Conservation (phyloP, 2,113 vertebrate species). For the Rhegmatorhina hoffmannsi region DNA sequence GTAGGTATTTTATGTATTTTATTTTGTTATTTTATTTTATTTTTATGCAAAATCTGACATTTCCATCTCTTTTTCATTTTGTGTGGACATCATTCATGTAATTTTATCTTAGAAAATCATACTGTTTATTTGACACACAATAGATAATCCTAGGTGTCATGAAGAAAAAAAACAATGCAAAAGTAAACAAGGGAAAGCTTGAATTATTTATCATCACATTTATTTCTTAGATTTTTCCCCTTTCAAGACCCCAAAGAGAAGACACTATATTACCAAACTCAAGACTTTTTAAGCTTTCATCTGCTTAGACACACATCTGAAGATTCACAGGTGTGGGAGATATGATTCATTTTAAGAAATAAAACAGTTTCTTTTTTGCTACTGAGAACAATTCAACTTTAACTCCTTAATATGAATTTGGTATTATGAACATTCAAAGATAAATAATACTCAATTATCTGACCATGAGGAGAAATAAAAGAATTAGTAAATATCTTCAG, state of each 20-base stretch:
- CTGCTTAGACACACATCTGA: not conserved
- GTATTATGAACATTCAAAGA: not conserved
- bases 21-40: not conserved
- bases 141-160: not conserved
- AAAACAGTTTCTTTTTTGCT: not conserved
- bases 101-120: not conserved
- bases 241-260: not conserved
- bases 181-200: not conserved
- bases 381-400: not conserved
- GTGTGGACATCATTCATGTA: not conserved
- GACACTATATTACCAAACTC: not conserved
- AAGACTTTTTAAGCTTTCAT: not conserved
- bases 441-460: not conserved
- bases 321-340: not conserved
- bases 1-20: not conserved
- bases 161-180: not conserved
- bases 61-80: not conserved
- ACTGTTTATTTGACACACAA: not conserved
- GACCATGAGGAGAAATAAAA: not conserved
- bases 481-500: not conserved
- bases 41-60: not conserved
- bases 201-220: not conserved
- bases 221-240: not conserved
- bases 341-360: not conserved
- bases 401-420: not conserved